Evolutionary conservation across 1,140 invertebrate species (phyloP), one percentile per base, ranked within the genome.

Genomic region (Neelides sp.): DNA sequence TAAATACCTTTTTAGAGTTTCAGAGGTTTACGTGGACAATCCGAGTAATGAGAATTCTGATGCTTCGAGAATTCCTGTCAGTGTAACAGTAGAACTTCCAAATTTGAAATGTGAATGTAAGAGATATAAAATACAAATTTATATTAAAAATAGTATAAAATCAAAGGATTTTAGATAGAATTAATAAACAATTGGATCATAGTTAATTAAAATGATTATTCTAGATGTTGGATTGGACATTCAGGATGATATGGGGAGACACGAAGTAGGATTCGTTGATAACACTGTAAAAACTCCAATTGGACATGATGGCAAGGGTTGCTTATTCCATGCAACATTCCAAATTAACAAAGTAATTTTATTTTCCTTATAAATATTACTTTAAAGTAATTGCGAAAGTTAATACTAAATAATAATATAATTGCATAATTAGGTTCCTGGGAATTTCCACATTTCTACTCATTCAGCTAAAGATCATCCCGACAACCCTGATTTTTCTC

Each of bases 401-500:
- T 27, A 26, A 47, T n/a, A n/a, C 4, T 55, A 13, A 61, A 1
- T n/a, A 47, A 45, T 15, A 22, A 45, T 17, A 48, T n/a, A 8
- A 46, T 60, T 13, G 8, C 12, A 23, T 47, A 15, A 7, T 32
- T 57, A 27, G 68, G 70, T 75, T n/a, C 68, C 75, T 48, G 77
- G 77, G 27, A 79, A 79, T 58, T 79, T 79, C 61, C 77, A 79
- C 62, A 65, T 79, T 4, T 78, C 76, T 5, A 79, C 77, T 20
- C 77, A 79, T 64, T 73, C 76, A 5, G 67, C 75, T 15, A 47
- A 61, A 13, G 32, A 59, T 3, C 75, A 77, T 57, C 76, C 75
- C 3, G 64, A 69, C 3, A 56, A 63, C 47, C 70, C 72, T n/a
- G 73, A 78, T 56, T 78, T 79, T 71, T 64, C 67, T 24, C 77